These are phyloP conservation scores for Magallana ariakensis DNA, from an alignment of 1,140 invertebrate species.

Conservation along the genomic window DNA sequence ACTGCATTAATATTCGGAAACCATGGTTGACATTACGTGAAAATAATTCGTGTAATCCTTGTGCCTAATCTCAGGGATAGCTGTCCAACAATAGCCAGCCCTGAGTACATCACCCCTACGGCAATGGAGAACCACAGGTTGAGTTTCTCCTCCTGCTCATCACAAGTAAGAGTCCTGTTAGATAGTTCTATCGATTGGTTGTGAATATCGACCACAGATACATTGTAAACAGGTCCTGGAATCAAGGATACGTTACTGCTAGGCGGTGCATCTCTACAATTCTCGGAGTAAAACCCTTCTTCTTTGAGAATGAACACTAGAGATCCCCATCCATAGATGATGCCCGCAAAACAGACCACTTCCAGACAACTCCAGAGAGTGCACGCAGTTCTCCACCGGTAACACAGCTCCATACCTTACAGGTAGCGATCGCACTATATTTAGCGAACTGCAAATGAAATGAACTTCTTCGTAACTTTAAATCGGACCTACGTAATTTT, in stretches of 20 bases:
- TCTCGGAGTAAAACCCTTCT: constrained; percentile 60
- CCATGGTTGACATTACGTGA: constrained; percentile 59
- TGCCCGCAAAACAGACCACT: constrained; percentile 63
- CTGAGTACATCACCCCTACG: constrained; percentile 65
- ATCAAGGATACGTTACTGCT: neutral
- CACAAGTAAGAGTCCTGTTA: constrained; percentile 46
- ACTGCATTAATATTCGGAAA: neutral
- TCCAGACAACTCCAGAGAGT: constrained; percentile 66
- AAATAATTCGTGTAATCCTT: constrained; percentile 63
- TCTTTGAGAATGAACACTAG: constrained; percentile 68
- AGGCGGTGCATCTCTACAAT: constrained; percentile 29
- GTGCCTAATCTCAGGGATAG: constrained; percentile 67
- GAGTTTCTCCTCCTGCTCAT: constrained; percentile 62
- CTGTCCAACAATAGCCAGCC: constrained; percentile 67
- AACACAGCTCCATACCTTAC: constrained; percentile 50
- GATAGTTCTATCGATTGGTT: neutral
- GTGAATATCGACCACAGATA: neutral
- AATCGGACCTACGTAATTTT: neutral
- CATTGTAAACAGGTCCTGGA: neutral
- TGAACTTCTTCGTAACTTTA: neutral
- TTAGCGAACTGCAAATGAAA: neutral
- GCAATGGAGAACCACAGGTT: constrained; percentile 71
- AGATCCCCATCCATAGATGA: constrained; percentile 69
- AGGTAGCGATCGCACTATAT: neutral
- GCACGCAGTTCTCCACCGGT: constrained; percentile 50